phyloP scores from a whole-genome alignment of 2,113 vertebrate genomes.

The Semnornis frantzii region DNA sequence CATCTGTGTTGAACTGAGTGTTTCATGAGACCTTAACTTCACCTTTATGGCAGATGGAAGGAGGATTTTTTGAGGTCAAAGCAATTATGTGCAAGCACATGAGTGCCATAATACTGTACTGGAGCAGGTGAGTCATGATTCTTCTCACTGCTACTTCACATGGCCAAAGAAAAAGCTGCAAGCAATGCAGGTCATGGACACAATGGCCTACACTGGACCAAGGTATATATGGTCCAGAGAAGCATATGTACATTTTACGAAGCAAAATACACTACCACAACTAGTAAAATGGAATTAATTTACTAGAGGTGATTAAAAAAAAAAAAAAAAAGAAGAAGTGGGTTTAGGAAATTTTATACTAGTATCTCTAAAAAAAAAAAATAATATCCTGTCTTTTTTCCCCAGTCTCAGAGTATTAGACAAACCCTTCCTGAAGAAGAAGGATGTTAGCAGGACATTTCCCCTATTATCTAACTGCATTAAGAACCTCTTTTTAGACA shows the following conservation, averaged over 20 bases:
- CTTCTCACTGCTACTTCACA: not conserved
- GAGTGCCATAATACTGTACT: accelerated
- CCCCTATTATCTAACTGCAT: not conserved
- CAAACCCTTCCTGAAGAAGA: not conserved
- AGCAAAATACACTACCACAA: not conserved
- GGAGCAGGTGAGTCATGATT: not conserved
- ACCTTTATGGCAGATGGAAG: accelerated
- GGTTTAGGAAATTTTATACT: not conserved
- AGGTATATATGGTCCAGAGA: accelerated
- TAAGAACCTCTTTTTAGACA: not conserved
- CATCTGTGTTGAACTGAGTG: too few species aligned
- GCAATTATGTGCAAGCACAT: not conserved
- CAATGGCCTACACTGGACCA: not conserved
- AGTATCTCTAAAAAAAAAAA: not conserved
- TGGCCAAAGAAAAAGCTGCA: not conserved
- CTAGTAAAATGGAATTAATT: not conserved
- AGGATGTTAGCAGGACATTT: accelerated
- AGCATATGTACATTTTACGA: not conserved
- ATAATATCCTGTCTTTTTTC: not conserved
- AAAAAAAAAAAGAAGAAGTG: not conserved
- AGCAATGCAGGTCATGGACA: accelerated
- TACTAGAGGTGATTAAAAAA: not conserved
- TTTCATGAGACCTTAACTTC: not conserved
- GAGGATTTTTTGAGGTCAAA: not conserved
- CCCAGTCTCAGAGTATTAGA: not conserved